Conservation (phyloP, 2,888 invertebrate genomes). For the Polydrusus cervinus region DNA sequence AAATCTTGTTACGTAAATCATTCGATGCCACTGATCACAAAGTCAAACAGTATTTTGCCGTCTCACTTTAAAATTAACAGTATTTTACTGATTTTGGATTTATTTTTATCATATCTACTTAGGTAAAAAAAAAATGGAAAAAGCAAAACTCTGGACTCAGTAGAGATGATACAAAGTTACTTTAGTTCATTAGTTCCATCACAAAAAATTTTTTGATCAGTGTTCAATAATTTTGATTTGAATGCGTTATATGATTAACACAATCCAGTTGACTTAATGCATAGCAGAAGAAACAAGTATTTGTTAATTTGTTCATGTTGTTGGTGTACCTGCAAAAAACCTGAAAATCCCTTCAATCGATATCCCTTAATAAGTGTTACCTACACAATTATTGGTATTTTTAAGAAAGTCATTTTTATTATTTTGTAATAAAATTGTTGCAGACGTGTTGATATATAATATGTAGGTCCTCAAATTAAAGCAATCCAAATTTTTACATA, state of each 20-base stretch:
- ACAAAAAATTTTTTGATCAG: too few species aligned
- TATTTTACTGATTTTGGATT: too few species aligned
- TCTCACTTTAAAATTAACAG: too few species aligned
- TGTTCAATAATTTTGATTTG: conserved; percentile 3
- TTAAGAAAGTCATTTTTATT: conserved; percentile 35
- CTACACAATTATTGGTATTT: conserved; percentile 40
- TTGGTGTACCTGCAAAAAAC: conserved; percentile 47
- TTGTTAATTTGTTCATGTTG: conserved; percentile 38
- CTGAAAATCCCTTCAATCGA: conserved; percentile 14
- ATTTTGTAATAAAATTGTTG: conserved; percentile 32
- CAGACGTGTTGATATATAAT: conserved; percentile 47
- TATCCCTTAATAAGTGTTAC: conserved; percentile 37
- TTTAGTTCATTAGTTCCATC: too few species aligned
- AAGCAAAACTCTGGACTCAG: too few species aligned
- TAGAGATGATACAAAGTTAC: too few species aligned
- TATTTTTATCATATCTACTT: too few species aligned
- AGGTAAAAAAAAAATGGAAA: too few species aligned
- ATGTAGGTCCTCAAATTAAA: conserved; percentile 51
- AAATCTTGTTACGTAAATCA: conserved; percentile 10
- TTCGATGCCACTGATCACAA: too few species aligned
- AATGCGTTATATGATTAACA: conserved; percentile 8
- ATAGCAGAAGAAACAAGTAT: conserved; percentile 12
- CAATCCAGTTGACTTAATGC: not conserved
- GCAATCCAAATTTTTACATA: conserved; percentile 54
- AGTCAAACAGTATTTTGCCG: too few species aligned